Percentiles rank a stretch among this genome's conserved stretches.
phyloP scores from a whole-genome alignment of 2,888 invertebrate genomes.

The Ernsta delagoae region DNA sequence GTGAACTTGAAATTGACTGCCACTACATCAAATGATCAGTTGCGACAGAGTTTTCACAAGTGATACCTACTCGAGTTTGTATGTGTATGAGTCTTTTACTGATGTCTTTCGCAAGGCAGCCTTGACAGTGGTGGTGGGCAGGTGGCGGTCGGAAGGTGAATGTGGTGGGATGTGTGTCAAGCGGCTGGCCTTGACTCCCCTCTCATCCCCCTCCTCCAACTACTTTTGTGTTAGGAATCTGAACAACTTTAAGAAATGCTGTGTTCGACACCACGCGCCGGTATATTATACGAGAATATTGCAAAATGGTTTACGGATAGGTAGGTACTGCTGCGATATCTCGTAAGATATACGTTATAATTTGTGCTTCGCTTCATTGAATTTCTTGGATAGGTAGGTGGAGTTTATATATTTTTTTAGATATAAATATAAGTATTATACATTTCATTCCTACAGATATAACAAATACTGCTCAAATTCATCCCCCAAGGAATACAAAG shows the following conservation, averaged over 20 bases:
- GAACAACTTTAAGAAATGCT: conserved; percentile 36
- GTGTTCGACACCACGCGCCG: conserved; percentile 14
- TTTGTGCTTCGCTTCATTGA: background rate
- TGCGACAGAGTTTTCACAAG: conserved; percentile 58
- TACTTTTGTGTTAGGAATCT: conserved; percentile 51
- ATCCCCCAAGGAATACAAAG: no score
- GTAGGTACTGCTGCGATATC: background rate
- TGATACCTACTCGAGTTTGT: conserved; percentile 56
- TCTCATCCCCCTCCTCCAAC: conserved; percentile 61
- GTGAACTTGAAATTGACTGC: no score
- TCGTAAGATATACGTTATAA: background rate
- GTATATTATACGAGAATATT: conserved; percentile 2
- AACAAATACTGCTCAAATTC: no score
- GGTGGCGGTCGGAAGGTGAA: conserved; percentile 78
- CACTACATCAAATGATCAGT: conserved; percentile 38
- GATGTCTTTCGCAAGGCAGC: conserved; percentile 73
- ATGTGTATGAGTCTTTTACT: conserved; percentile 46
- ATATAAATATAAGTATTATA: no score
- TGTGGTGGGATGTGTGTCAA: conserved; percentile 78
- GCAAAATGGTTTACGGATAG: conserved; percentile 9
- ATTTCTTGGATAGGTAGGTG: no score
- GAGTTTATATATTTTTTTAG: no score
- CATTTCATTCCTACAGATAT: no score
- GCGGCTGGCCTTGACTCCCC: conserved; percentile 78
- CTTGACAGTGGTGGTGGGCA: conserved; percentile 78